Evolutionary conservation across 64 coral and sea anemone species (phyloP).

Genomic region (Dendrophyllia cribrosa): DNA sequence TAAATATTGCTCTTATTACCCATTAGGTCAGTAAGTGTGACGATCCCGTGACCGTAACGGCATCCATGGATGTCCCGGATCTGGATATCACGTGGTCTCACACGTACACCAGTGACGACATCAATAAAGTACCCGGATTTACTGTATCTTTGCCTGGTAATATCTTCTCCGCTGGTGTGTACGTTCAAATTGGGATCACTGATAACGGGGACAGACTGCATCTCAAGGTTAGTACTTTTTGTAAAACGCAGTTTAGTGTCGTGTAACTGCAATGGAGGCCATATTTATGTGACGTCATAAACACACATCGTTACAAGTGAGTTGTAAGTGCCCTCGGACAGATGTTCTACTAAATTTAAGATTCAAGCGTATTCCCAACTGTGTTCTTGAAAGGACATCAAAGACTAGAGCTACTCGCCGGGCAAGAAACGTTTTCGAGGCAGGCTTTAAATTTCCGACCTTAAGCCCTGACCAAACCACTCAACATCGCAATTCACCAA

Average conservation of each 20-base stretch:
- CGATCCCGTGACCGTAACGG: constrained; percentile 59
- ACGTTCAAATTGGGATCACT: constrained; percentile 41
- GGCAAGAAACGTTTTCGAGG: too few relatives aligned
- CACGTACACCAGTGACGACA: constrained; percentile 75
- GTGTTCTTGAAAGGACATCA: too few relatives aligned
- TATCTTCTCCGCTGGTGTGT: constrained; percentile 48
- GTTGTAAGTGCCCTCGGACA: too few relatives aligned
- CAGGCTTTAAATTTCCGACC: too few relatives aligned
- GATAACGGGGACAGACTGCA: constrained; percentile 20
- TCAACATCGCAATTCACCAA: too few relatives aligned
- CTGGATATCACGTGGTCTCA: constrained; percentile 65
- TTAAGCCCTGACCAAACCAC: too few relatives aligned
- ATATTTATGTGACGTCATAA: too few relatives aligned
- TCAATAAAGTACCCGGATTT: constrained; percentile 59
- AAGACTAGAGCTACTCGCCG: too few relatives aligned
- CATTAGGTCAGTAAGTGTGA: constrained; percentile 72
- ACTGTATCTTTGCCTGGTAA: constrained; percentile 1
- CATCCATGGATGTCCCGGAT: constrained; percentile 56
- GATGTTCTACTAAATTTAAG: too few relatives aligned
- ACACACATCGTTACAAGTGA: too few relatives aligned
- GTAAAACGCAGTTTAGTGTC: neutral
- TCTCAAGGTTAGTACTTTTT: constrained; percentile 47
- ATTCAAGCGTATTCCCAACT: too few relatives aligned
- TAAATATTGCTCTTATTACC: neutral
- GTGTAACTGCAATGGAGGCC: too few relatives aligned